Evolutionary conservation across 2,113 vertebrate species (phyloP).

Genomic region (Pantherophis guttatus): DNA sequence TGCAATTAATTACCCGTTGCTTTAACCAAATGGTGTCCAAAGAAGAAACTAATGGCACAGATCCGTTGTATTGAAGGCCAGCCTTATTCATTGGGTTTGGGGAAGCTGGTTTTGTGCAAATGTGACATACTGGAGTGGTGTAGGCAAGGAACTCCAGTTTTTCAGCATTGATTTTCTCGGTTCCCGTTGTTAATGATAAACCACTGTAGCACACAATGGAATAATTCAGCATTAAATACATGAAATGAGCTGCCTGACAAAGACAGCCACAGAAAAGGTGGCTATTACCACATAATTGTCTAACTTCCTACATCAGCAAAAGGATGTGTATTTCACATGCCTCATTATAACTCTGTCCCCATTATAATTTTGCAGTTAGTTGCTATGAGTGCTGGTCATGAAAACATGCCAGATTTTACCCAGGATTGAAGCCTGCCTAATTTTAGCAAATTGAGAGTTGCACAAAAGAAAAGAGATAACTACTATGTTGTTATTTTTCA

Average conservation of each 20-base stretch:
- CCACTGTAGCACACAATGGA: slow-evolving; percentile 62
- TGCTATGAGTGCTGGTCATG: slow-evolving; percentile 80
- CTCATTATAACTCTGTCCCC: slow-evolving; percentile 76
- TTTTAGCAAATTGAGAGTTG: slow-evolving; percentile 83
- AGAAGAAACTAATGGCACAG: neutral
- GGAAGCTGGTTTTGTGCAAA: slow-evolving; percentile 11
- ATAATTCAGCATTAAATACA: slow-evolving; percentile 69
- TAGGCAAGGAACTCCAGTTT: slow-evolving; percentile 27
- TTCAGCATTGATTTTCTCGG: slow-evolving; percentile 41
- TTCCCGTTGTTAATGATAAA: slow-evolving; percentile 60
- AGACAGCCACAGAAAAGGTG: slow-evolving; percentile 70
- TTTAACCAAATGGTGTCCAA: neutral
- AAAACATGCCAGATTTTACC: slow-evolving; percentile 80
- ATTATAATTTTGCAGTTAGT: slow-evolving; percentile 84
- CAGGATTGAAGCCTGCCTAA: slow-evolving; percentile 80
- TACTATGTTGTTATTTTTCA: slow-evolving; percentile 83
- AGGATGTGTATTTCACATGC: slow-evolving; percentile 78
- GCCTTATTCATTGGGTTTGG: neutral
- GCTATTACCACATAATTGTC: slow-evolving; percentile 77
- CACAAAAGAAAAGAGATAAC: slow-evolving; percentile 84
- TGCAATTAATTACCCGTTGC: slow-evolving; percentile 28
- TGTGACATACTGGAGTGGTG: neutral
- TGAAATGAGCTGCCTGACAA: slow-evolving; percentile 71
- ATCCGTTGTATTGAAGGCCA: neutral
- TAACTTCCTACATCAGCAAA: slow-evolving; percentile 75